Conservation (phyloP, 2,113 vertebrate genomes). For the Microtus pennsylvanicus region DNA sequence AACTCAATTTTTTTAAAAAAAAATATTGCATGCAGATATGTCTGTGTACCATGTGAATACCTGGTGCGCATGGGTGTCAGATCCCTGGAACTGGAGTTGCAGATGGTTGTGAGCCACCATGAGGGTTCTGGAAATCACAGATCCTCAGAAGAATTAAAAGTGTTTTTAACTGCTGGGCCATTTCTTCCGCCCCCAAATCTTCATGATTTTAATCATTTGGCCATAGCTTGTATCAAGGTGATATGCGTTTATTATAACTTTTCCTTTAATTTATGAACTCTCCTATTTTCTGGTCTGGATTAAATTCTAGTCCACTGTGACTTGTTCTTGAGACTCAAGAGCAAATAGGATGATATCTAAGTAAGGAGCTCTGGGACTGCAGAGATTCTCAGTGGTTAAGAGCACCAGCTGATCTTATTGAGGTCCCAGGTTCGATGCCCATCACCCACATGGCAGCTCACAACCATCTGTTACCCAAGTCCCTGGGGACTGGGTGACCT, state of each 20-base stretch:
- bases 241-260: conserved; percentile 56
- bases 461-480: neutral
- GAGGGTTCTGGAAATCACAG: neutral
- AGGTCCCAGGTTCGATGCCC: too few species aligned
- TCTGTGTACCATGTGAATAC: neutral
- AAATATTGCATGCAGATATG: neutral
- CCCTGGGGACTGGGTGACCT: neutral
- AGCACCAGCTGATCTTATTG: neutral
- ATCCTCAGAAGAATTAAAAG: neutral
- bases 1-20: conserved; percentile 1
- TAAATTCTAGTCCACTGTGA: conserved; percentile 8
- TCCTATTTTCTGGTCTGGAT: conserved; percentile 31
- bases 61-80: neutral
- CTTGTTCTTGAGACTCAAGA: conserved; percentile 18
- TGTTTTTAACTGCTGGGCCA: neutral
- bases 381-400: neutral
- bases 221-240: neutral
- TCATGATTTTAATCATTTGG: conserved; percentile 6
- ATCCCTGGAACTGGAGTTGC: neutral
- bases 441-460: neutral
- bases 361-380: neutral
- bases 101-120: neutral
- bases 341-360: conserved; percentile 18
- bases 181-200: neutral
- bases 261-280: neutral